Evolutionary conservation across 2,797 vertebrate species (phyloP).

Genomic region (Okamejei kenojei): DNA sequence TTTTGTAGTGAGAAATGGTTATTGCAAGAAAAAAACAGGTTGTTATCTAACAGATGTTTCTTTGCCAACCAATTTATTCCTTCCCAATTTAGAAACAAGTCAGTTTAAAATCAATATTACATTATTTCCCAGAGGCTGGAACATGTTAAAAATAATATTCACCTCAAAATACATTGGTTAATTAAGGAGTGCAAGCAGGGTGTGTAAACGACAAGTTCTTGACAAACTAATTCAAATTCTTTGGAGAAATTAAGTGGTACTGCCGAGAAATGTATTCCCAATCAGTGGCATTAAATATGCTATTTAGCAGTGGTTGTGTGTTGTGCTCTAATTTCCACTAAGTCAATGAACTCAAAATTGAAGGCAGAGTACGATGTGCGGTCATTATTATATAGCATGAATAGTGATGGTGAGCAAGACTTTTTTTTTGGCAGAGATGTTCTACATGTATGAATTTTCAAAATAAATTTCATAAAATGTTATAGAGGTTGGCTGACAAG

Average conservation of each 20-base stretch:
- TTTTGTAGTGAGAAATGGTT: background rate
- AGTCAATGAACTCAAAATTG: too few species aligned
- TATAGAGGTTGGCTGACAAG: background rate
- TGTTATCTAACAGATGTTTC: background rate
- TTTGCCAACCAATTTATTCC: background rate
- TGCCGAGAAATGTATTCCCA: too few species aligned
- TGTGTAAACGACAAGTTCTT: background rate
- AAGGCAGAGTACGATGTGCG: too few species aligned
- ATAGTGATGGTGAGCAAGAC: too few species aligned
- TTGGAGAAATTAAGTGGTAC: background rate
- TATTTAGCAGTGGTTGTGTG: too few species aligned
- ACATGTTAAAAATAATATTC: background rate
- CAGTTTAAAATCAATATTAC: background rate
- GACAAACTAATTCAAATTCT: background rate
- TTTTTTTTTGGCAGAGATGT: too few species aligned
- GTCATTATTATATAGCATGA: too few species aligned
- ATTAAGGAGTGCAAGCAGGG: background rate
- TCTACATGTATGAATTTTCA: too few species aligned
- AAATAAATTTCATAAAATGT: background rate
- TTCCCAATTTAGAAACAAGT: background rate
- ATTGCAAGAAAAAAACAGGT: background rate
- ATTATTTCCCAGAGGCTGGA: background rate
- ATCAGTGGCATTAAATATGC: too few species aligned
- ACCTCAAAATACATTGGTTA: background rate
- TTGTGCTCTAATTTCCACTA: too few species aligned